Evolutionary conservation across 2,797 vertebrate genomes (phyloP).

Genomic region (Vipera ursinii): DNA sequence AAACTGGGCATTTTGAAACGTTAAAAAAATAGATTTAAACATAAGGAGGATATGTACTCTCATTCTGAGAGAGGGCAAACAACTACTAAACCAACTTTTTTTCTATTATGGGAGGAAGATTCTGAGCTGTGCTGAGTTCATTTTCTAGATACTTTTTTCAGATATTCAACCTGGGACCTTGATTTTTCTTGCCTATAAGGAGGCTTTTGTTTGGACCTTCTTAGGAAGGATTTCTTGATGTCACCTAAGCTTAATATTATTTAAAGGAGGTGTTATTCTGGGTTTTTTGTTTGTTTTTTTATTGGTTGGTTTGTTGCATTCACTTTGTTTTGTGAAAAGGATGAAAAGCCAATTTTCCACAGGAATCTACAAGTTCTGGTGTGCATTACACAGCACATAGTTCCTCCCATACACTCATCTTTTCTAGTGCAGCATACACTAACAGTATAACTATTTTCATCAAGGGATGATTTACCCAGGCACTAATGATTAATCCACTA

Average conservation of each 20-base stretch:
- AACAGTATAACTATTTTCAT: slow-evolving; percentile 39
- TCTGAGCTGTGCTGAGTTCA: neutral
- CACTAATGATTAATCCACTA: slow-evolving; percentile 62
- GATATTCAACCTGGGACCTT: neutral
- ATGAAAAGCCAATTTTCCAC: slow-evolving; percentile 23
- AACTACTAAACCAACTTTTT: neutral
- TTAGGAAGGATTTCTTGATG: neutral
- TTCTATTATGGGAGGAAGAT: neutral
- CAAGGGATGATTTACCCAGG: slow-evolving; percentile 31
- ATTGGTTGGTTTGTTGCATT: neutral
- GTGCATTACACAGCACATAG: neutral
- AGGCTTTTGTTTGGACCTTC: neutral
- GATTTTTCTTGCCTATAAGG: neutral
- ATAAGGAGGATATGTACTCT: neutral
- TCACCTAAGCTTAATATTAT: neutral
- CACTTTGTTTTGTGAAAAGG: slow-evolving; percentile 24
- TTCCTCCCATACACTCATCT: neutral
- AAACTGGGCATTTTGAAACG: neutral
- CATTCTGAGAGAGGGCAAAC: neutral
- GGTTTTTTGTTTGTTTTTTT: neutral
- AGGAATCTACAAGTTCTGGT: slow-evolving; percentile 22
- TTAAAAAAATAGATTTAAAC: neutral
- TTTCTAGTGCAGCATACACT: slow-evolving; percentile 47
- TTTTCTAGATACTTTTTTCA: neutral
- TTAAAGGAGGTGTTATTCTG: slow-evolving; percentile 14